phyloP scores from a whole-genome alignment of 2,888 invertebrate genomes.

The Troilus luridus region DNA sequence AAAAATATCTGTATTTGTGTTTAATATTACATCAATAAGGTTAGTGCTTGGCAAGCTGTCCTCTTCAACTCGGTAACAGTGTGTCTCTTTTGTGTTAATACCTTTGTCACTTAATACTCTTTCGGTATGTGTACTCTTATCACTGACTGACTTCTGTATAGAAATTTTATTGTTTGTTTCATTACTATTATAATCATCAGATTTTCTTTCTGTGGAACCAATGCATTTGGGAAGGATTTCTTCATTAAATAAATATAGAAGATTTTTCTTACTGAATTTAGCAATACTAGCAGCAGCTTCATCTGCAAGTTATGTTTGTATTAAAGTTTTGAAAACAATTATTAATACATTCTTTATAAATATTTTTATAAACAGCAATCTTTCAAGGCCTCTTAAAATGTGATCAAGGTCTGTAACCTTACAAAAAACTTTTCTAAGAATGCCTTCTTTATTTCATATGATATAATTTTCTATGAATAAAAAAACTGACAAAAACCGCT shows the following conservation, averaged over 20 bases:
- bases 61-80: background rate
- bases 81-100: background rate
- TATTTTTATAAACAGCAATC: no score
- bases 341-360: no score
- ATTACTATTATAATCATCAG: background rate
- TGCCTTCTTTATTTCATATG: no score
- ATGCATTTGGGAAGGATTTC: background rate
- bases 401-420: no score
- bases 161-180: background rate
- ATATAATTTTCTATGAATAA: no score
- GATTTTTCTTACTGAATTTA: slow-evolving; percentile 22
- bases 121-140: slow-evolving; percentile 22
- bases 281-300: background rate
- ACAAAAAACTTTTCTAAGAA: no score
- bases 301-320: slow-evolving; percentile 2
- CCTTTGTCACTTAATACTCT: background rate
- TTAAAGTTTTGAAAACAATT: background rate
- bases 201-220: background rate
- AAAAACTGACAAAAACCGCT: no score
- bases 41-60: background rate
- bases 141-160: background rate
- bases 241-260: background rate
- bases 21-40: background rate
- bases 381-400: no score
- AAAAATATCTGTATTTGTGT: background rate